phyloP scores from a whole-genome alignment of 2,797 vertebrate genomes.

The Cichlasoma orientale region DNA sequence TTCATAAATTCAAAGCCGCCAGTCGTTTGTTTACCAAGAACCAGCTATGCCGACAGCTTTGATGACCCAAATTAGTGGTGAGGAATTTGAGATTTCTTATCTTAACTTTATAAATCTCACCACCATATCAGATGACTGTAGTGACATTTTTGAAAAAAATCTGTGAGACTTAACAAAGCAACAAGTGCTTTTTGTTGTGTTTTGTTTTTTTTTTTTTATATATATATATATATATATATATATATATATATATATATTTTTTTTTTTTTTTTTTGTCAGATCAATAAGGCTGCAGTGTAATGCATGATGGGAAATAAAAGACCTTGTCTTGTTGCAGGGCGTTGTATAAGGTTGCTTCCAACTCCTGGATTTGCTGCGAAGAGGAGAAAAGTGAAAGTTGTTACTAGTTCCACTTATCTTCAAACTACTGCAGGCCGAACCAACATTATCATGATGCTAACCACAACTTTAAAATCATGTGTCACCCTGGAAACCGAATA shows the following conservation, averaged over 20 bases:
- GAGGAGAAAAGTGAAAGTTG: background rate
- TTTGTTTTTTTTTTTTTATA: background rate
- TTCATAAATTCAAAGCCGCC: background rate
- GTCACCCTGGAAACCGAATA: background rate
- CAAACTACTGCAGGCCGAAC: background rate
- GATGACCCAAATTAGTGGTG: slow-evolving; percentile 1
- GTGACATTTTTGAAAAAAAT: background rate
- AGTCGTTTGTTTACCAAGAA: background rate
- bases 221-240: no score
- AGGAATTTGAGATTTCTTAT: background rate
- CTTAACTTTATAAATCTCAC: background rate
- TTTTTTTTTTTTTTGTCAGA: background rate
- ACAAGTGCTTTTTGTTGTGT: background rate
- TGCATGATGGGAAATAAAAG: background rate
- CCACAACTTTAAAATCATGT: background rate
- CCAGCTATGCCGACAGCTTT: background rate
- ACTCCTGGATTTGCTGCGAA: slow-evolving; percentile 96
- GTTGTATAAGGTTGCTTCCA: slow-evolving; percentile 98
- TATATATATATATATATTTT: background rate
- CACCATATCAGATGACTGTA: background rate
- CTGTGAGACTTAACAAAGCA: background rate
- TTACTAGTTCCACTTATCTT: background rate
- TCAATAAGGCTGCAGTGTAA: background rate
- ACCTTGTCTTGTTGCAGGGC: slow-evolving; percentile 97
- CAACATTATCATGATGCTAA: background rate